A percentile compares a stretch with the other conserved stretches of the same genome.
Conservation (phyloP, 2,888 invertebrate genomes). For the Cotesia congregata region DNA sequence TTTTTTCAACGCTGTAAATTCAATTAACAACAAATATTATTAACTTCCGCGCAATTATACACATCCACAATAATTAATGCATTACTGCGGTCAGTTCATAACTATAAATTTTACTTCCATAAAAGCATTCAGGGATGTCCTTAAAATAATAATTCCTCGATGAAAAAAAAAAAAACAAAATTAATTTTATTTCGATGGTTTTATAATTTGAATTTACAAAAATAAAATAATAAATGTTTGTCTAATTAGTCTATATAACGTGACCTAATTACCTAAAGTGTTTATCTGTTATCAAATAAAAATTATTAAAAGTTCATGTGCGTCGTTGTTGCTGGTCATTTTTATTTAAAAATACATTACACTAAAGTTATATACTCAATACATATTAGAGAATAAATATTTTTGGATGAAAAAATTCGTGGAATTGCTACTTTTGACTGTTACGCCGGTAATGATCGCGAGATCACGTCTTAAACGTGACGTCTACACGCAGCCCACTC, state of each 20-base stretch:
- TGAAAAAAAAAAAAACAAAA: not conserved
- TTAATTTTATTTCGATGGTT: too few species aligned
- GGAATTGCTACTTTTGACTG: not conserved
- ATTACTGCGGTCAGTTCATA: not conserved
- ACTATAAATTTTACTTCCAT: too few species aligned
- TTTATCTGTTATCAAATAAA: not conserved
- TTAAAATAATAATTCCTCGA: too few species aligned
- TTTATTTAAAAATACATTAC: not conserved
- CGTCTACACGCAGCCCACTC: slow-evolving; percentile 10
- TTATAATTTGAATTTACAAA: too few species aligned
- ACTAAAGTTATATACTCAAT: too few species aligned
- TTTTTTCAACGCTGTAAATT: not conserved
- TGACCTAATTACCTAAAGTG: not conserved
- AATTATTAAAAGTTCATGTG: not conserved
- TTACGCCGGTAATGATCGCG: not conserved
- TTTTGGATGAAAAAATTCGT: not conserved
- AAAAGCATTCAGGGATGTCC: too few species aligned
- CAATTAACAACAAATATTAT: slow-evolving; percentile 14
- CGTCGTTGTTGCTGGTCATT: not conserved
- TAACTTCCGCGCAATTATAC: slow-evolving; percentile 13
- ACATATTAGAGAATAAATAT: not conserved
- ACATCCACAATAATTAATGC: not conserved
- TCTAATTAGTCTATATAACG: too few species aligned
- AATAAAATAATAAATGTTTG: too few species aligned
- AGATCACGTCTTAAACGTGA: slow-evolving; percentile 7